A percentile compares a stretch with the other conserved stretches of the same genome.
phyloP scores from a whole-genome alignment of 2,888 invertebrate genomes.

The Apeira syringaria region DNA sequence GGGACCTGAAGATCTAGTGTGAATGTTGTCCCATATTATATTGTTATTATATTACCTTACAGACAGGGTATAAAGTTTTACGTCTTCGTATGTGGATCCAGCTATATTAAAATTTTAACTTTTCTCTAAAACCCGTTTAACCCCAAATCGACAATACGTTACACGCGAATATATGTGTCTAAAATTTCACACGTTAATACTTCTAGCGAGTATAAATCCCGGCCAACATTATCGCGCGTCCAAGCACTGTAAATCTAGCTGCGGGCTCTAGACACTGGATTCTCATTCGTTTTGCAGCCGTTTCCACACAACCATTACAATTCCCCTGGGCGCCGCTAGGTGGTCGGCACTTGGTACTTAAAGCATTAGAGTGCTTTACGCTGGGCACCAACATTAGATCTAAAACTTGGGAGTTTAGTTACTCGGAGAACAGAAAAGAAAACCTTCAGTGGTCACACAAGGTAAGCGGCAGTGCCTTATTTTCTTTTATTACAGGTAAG shows the following conservation, averaged over 20 bases:
- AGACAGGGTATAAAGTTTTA: too few species aligned
- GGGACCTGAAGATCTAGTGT: too few species aligned
- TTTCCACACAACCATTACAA: constrained; percentile 67
- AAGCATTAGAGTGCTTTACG: constrained; percentile 13
- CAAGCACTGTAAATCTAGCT: constrained; percentile 65
- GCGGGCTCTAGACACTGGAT: constrained; percentile 48
- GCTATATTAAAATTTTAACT: too few species aligned
- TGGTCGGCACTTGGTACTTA: constrained; percentile 50
- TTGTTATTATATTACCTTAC: too few species aligned
- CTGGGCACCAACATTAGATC: constrained; percentile 6
- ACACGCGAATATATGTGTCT: neutral
- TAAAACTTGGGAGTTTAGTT: constrained; percentile 6
- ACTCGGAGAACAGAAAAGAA: neutral
- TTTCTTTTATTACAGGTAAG: neutral
- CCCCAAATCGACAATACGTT: too few species aligned
- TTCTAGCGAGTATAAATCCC: constrained; percentile 37
- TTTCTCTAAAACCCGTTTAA: too few species aligned
- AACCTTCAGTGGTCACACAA: neutral
- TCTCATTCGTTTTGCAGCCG: constrained; percentile 64
- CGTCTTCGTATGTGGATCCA: too few species aligned
- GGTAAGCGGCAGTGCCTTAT: neutral
- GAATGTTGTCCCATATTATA: too few species aligned
- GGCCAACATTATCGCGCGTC: constrained; percentile 54
- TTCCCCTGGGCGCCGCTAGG: constrained; percentile 56
- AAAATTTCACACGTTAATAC: constrained; percentile 25